Percentiles rank a stretch among this genome's conserved stretches.
These are phyloP conservation scores for Camarhynchus parvulus DNA, from an alignment of 2,113 vertebrate genomes.

Conservation along the genomic window DNA sequence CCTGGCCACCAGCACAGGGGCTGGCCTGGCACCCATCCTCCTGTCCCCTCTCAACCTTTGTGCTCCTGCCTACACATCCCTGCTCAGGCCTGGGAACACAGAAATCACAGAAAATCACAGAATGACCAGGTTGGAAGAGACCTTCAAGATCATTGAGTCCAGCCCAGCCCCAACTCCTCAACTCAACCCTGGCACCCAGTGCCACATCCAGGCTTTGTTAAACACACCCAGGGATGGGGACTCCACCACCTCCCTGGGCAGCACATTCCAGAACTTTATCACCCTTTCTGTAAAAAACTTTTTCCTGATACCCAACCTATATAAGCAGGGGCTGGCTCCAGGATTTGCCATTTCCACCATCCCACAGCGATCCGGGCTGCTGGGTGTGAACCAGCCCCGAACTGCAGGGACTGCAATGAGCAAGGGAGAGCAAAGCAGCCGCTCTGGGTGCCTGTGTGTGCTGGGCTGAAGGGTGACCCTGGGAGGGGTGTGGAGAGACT, in stretches of 20 bases:
- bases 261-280: too few relatives aligned
- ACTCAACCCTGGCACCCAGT: too few relatives aligned
- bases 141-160: too few relatives aligned
- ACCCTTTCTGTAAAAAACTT: too few relatives aligned
- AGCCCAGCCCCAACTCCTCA: too few relatives aligned
- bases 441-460: accelerated
- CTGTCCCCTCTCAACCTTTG: background rate
- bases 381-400: background rate
- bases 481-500: accelerated
- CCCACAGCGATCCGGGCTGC: background rate
- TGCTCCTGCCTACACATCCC: background rate
- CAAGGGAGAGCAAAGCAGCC: accelerated
- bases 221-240: too few relatives aligned
- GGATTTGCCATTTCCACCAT: background rate
- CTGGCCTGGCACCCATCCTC: background rate
- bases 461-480: accelerated
- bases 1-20: accelerated
- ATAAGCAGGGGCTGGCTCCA: background rate
- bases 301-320: too few relatives aligned
- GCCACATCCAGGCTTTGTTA: too few relatives aligned
- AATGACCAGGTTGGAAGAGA: too few relatives aligned
- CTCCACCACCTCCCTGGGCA: too few relatives aligned
- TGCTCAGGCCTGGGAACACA: background rate
- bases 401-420: accelerated
- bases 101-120: too few relatives aligned